Evolutionary conservation across 53 echinoderm and acorn worm genomes (phyloP).

Genomic region (Paelopatides confundens): DNA sequence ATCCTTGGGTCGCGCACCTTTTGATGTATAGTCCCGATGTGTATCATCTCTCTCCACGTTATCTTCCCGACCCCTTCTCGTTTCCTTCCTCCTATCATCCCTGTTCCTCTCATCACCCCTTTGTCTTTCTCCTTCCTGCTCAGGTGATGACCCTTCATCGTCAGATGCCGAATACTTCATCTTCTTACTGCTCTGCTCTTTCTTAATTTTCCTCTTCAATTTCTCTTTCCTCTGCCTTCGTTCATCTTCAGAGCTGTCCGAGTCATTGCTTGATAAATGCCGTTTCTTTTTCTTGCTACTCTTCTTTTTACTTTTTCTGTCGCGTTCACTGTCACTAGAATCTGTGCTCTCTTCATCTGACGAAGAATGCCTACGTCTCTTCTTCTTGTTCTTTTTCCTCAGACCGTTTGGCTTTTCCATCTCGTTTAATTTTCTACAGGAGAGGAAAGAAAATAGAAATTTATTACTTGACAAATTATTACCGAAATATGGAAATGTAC

Average conservation of each 20-base stretch:
- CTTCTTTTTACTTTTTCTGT: constrained; percentile 51
- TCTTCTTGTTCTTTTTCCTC: constrained; percentile 62
- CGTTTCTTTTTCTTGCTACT: neutral
- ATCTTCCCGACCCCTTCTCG: neutral
- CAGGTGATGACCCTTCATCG: neutral
- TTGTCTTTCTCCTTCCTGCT: neutral
- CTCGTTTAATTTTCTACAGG: constrained; percentile 82
- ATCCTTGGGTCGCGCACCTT: constrained; percentile 8
- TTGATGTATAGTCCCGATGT: neutral
- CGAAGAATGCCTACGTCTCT: constrained; percentile 38
- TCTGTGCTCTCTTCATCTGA: constrained; percentile 47
- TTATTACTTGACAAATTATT: no score
- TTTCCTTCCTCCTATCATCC: constrained; percentile 27
- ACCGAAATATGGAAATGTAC: no score
- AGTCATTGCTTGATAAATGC: constrained; percentile 27
- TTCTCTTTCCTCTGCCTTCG: constrained; percentile 35
- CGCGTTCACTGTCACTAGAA: constrained; percentile 1
- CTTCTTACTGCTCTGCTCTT: constrained; percentile 30
- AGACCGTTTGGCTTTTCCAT: constrained; percentile 76
- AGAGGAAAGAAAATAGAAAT: constrained; percentile 3
- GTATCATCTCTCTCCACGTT: neutral
- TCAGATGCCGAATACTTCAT: constrained; percentile 8
- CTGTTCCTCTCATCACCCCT: constrained; percentile 30
- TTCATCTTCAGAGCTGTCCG: neutral
- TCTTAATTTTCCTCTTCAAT: constrained; percentile 40